phyloP scores from a whole-genome alignment of 1,140 invertebrate species.

The Chionoecetes opilio region DNA sequence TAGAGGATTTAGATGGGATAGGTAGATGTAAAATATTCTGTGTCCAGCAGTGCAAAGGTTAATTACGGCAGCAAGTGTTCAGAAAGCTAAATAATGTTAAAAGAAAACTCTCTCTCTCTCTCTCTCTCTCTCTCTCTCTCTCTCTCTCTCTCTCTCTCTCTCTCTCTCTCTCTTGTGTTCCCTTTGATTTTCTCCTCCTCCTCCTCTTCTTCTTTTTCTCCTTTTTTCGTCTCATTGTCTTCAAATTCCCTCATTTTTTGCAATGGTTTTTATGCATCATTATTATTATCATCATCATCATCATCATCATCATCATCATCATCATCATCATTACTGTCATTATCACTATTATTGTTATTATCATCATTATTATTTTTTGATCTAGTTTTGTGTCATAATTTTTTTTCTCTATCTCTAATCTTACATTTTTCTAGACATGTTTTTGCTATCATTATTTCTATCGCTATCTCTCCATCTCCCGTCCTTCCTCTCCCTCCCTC shows the following conservation, averaged over 20 bases:
- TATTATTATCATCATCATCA: neutral
- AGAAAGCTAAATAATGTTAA: no score
- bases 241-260: neutral
- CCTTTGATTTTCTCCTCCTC: neutral
- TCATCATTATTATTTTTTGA: neutral
- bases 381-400: neutral
- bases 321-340: neutral
- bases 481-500: neutral
- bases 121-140: no score
- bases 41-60: no score
- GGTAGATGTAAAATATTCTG: no score
- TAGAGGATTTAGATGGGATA: no score
- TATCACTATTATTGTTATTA: neutral
- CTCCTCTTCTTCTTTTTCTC: neutral
- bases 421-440: neutral
- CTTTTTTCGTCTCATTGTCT: neutral
- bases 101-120: no score
- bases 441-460: no score
- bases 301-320: neutral
- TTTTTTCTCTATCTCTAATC: neutral
- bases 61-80: no score
- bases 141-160: no score
- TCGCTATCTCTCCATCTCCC: no score
- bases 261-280: neutral
- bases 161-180: neutral